Evolutionary conservation across 2,888 invertebrate genomes (phyloP), one percentile per base, ranked within the genome.

Genomic region (Pristionchus maxplancki): DNA sequence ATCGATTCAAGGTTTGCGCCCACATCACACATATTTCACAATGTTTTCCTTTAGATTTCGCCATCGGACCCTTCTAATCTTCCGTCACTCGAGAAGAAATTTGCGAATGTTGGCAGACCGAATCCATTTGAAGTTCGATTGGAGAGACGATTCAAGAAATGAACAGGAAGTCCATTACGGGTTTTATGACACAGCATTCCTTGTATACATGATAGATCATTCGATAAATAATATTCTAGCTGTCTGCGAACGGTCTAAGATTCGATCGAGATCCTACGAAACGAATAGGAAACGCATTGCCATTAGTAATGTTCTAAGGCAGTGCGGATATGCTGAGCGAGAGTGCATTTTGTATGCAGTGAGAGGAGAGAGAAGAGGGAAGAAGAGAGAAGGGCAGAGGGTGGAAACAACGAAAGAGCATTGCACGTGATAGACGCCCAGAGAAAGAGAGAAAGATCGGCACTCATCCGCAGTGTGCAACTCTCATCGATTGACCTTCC

Each of bases 1-100:
- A 91, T 86, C 88, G 90, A 78, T 91, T 91, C 64, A 48, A 90
- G 48, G 89, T 90, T 40, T 48, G 4, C 0, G 17, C n/a, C 15
- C 28, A 48, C 9, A 15, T 8, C 48, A 82, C 15, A 3, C 5
- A 11, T 15, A 34, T 50, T 20, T 48, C 50, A 20, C 5, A 53
- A 34, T 44, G 34, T 3, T 1, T 20, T 20, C 1, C 9, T 85
- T 85, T 28, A 85, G 85, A 62, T 85, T 44, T 24, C 85, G 28
- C 64, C 85, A 28, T 20, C n/a, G 0, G 85, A 85, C 20, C 62
- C 85, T 20, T 37, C 15, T 0, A 62, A 62, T 37, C 85, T 64
- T 37, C 85, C 85, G 0, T 85, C 85, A 13, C 40, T 64, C 34
- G 31, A 62, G 28, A 62, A 31, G 28, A 85, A 20, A 24, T 85